Evolutionary conservation across 92 coral and sea anemone genomes (phyloP).

Genomic region (Siderastrea siderea): DNA sequence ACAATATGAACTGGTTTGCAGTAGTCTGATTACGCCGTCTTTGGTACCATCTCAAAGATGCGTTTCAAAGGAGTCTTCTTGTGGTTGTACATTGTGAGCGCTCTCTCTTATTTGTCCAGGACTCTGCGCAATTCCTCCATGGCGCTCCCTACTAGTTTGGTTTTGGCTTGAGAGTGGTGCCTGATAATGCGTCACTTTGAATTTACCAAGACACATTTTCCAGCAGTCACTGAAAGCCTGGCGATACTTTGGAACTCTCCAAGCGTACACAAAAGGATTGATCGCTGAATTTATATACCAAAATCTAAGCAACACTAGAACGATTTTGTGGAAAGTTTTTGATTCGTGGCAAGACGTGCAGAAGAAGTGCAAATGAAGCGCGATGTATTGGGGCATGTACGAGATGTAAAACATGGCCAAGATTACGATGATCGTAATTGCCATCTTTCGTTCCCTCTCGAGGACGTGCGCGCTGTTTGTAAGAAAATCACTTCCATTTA

Average conservation of each 20-base stretch:
- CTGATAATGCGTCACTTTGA: neutral
- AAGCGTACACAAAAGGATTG: slow-evolving; percentile 32
- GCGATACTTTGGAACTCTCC: slow-evolving; percentile 29
- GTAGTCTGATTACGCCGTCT: too few species aligned
- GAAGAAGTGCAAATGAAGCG: slow-evolving; percentile 17
- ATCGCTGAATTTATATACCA: slow-evolving; percentile 31
- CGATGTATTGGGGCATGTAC: slow-evolving; percentile 22
- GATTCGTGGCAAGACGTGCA: slow-evolving; percentile 23
- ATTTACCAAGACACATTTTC: neutral
- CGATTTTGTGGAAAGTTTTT: slow-evolving; percentile 6
- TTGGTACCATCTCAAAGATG: too few species aligned
- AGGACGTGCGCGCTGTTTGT: neutral
- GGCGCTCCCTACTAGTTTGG: too few species aligned
- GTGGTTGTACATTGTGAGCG: too few species aligned
- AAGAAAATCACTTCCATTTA: neutral
- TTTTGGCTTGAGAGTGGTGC: too few species aligned
- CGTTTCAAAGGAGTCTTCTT: too few species aligned
- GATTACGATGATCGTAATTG: slow-evolving; percentile 16
- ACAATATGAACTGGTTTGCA: too few species aligned
- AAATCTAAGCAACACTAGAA: slow-evolving; percentile 7
- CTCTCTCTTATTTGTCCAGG: too few species aligned
- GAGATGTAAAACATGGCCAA: slow-evolving; percentile 22
- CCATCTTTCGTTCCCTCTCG: neutral
- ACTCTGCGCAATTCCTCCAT: too few species aligned
- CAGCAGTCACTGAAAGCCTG: slow-evolving; percentile 5